Evolutionary conservation across 2,797 vertebrate genomes (phyloP).

Genomic region (Ptychobarbus kaznakovi): DNA sequence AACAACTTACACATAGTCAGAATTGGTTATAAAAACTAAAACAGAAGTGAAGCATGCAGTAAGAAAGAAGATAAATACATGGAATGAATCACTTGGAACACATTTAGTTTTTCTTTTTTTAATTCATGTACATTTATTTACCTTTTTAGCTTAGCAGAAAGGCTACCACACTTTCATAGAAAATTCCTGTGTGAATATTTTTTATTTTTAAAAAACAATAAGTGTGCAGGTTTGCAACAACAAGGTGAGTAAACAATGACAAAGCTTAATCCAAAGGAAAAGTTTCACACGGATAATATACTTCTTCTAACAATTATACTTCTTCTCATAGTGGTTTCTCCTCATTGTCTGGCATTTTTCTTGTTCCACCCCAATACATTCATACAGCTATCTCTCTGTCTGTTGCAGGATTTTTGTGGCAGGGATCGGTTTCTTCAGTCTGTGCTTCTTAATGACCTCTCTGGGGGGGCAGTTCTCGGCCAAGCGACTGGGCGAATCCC

Average conservation of each 20-base stretch:
- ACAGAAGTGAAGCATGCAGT: too few species aligned
- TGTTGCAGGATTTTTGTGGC: constrained; percentile 90
- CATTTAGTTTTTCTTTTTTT: not conserved
- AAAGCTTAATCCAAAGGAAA: not conserved
- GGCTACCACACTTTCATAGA: not conserved
- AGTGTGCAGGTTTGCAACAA: not conserved
- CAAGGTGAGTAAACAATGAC: not conserved
- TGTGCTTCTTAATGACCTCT: constrained; percentile 98
- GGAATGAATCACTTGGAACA: not conserved
- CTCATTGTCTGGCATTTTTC: not conserved
- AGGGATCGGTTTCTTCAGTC: constrained; percentile 96
- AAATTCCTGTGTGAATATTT: not conserved
- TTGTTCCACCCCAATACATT: constrained; percentile 4
- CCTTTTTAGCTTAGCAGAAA: not conserved
- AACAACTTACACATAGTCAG: too few species aligned
- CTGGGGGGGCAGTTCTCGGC: constrained; percentile 94
- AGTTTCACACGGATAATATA: not conserved
- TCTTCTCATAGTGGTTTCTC: not conserved
- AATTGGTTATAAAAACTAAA: too few species aligned
- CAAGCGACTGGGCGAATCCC: constrained; percentile 89
- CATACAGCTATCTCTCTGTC: constrained; percentile 17
- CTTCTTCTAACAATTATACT: not conserved
- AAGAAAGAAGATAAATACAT: not conserved
- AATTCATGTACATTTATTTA: not conserved
- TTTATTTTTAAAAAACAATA: not conserved